Conservation (phyloP, 37 sponge, comb jelly and placozoan genomes). For the Chondrilla cf. caribensis region DNA sequence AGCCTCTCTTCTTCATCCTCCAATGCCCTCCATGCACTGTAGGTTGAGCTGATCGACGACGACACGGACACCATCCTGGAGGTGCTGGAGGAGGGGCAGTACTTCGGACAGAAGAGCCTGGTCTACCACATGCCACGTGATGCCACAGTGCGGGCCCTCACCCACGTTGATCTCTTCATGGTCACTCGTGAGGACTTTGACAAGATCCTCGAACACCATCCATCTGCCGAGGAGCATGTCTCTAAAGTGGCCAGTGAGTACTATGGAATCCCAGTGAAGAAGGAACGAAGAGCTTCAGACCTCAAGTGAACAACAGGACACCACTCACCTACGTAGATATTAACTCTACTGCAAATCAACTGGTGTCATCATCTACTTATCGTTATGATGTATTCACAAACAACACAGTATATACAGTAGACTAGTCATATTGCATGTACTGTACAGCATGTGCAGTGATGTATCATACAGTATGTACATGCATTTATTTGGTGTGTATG, state of each 20-base stretch:
- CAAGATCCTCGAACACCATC: conserved; percentile 29
- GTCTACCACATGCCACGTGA: conserved; percentile 42
- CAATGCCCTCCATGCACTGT: too few relatives aligned
- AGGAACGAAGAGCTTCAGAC: conserved; percentile 1
- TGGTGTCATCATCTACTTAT: too few relatives aligned
- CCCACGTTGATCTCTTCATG: conserved; percentile 52
- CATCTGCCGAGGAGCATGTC: neutral
- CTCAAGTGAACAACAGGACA: too few relatives aligned
- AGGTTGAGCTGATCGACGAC: conserved; percentile 6
- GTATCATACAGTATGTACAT: too few relatives aligned
- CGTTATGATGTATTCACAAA: too few relatives aligned
- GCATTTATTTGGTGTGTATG: too few relatives aligned
- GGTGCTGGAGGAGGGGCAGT: conserved; percentile 28
- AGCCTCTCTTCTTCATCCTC: too few relatives aligned
- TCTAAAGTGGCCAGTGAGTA: neutral
- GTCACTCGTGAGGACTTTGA: conserved; percentile 38
- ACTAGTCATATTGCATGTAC: too few relatives aligned
- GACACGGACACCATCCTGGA: neutral
- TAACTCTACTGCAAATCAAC: too few relatives aligned
- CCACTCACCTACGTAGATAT: too few relatives aligned
- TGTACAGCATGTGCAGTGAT: too few relatives aligned
- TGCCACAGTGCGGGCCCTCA: conserved; percentile 31
- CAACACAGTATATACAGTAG: too few relatives aligned
- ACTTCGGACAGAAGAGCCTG: conserved; percentile 39
- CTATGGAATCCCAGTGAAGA: conserved; percentile 16